Conservation (phyloP, 2,888 invertebrate species). For the Tuberolachnus salignus region DNA sequence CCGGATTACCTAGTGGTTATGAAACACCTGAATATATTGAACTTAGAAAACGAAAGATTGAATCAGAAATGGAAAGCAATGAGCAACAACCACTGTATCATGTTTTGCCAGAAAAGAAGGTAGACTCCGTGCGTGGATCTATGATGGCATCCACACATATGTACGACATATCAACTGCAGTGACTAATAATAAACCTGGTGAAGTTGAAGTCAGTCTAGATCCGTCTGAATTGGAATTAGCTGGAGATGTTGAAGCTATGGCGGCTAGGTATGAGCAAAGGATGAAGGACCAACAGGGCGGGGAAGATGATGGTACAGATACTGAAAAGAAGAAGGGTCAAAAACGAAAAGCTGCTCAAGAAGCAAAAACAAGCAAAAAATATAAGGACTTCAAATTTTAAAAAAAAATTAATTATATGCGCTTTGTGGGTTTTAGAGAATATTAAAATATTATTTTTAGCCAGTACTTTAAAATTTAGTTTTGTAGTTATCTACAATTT, state of each 20-base stretch:
- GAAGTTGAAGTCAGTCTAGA: conserved; percentile 94
- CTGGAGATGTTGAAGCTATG: conserved; percentile 91
- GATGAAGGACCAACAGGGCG: conserved; percentile 81
- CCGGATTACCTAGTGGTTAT: conserved; percentile 85
- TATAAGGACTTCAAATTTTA: conserved; percentile 99
- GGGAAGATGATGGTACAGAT: conserved; percentile 35
- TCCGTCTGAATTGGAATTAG: conserved; percentile 91
- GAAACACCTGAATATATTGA: conserved; percentile 99
- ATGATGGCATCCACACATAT: conserved; percentile 99
- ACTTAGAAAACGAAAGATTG: conserved; percentile 93
- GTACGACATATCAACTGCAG: conserved; percentile 85
- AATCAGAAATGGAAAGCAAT: conserved; percentile 92
- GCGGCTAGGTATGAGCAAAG: conserved; percentile 95
- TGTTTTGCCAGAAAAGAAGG: conserved; percentile 91
- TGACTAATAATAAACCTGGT: conserved; percentile 67
- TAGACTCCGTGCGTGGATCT: conserved; percentile 82
- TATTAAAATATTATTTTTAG: conserved; percentile 19
- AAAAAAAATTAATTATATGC: conserved; percentile 6
- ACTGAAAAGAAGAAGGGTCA: conserved; percentile 81
- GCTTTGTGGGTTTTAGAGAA: conserved; percentile 22
- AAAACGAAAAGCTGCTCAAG: conserved; percentile 83
- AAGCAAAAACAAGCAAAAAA: conserved; percentile 91
- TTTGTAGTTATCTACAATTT: neutral
- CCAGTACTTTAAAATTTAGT: neutral
- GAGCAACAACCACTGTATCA: conserved; percentile 96